A percentile compares a stretch with the other conserved stretches of the same genome.
phyloP scores from a whole-genome alignment of 2,113 vertebrate species.

The Trogon melanurus region DNA sequence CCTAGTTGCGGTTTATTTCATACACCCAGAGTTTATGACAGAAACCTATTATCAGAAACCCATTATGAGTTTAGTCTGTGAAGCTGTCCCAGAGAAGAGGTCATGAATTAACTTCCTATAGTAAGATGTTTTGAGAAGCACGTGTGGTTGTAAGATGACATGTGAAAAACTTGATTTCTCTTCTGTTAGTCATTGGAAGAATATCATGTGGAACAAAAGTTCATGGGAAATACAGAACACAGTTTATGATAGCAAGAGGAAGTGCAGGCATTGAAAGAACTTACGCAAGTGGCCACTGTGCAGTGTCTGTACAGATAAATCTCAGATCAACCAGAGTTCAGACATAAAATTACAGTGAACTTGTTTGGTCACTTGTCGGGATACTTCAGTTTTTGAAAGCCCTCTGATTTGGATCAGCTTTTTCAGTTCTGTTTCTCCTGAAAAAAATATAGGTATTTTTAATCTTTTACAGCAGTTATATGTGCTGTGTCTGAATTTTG shows the following conservation, averaged over 20 bases:
- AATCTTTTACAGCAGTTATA: neutral
- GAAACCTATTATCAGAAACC: neutral
- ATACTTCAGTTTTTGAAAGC: neutral
- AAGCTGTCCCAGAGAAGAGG: neutral
- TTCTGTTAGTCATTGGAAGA: neutral
- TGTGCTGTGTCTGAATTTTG: neutral
- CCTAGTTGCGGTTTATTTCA: neutral
- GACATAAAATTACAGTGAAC: neutral
- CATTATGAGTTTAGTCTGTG: accelerated
- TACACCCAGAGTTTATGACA: neutral
- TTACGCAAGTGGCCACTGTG: neutral
- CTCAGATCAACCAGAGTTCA: neutral
- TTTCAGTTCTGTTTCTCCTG: neutral
- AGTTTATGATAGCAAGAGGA: neutral
- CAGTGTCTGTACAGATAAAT: neutral
- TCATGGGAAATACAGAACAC: neutral
- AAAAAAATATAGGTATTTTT: neutral
- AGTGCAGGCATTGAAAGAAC: neutral
- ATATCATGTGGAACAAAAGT: neutral
- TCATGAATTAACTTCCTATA: neutral
- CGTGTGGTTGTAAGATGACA: neutral
- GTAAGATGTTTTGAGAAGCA: neutral
- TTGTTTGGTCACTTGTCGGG: neutral
- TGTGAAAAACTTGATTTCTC: neutral
- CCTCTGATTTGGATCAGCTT: neutral